Base-by-base conservation (phyloP, 2,888 invertebrate genomes). In the Caenorhabditis zanzibari region DNA sequence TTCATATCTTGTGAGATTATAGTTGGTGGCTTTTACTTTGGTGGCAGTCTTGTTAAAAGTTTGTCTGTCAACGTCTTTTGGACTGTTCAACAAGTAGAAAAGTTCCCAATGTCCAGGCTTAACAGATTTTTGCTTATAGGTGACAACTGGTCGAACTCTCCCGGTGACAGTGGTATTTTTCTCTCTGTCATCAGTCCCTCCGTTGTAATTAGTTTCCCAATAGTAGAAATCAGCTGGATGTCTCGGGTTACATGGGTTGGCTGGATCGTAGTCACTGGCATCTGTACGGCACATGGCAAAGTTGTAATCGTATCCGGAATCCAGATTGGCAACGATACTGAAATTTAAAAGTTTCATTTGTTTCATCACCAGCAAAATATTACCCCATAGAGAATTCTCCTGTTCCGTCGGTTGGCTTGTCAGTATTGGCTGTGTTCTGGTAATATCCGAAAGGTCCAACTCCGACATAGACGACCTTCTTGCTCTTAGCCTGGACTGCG, bases 91-190 rank as follows among this genome's bases (percentile, higher is more conserved):
- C 54, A 92, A 49, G 71, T 88, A 90, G 75, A 81, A 91, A 32
- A 92, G 66, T 44, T 66, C 61, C 92, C 92, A 92, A 84, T 85
- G 82, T 87, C 91, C 91, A 10, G 91, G 90, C 24, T 88, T 86
- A 12, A 91, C 88, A 2, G 90, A 68, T 59, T 90, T 91, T 66
- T 83, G 86, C 9, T 58, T 74, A 77, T 88, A 90, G 0, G 58
- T 47, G 0, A 85, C 74, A 0, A 80, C 81, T 14, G 66, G 41
- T 3, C 6, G 7, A 12, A 0, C n/a, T 38, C 49, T 35, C 24
- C 80, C 63, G 28, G 32, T 19, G 19, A 71, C 54, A 9, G 81
- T 68, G 1, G 59, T 28, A 47, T 85, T 76, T 26, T 38, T 64
- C 6, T 73, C 68, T 47, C 81, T 52, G 72, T 87, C 87, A 68